Percentiles rank a stretch among this genome's conserved stretches.
These are phyloP conservation scores for Salvelinus alpinus DNA, from an alignment of 2,113 vertebrate species.

Conservation along the genomic window DNA sequence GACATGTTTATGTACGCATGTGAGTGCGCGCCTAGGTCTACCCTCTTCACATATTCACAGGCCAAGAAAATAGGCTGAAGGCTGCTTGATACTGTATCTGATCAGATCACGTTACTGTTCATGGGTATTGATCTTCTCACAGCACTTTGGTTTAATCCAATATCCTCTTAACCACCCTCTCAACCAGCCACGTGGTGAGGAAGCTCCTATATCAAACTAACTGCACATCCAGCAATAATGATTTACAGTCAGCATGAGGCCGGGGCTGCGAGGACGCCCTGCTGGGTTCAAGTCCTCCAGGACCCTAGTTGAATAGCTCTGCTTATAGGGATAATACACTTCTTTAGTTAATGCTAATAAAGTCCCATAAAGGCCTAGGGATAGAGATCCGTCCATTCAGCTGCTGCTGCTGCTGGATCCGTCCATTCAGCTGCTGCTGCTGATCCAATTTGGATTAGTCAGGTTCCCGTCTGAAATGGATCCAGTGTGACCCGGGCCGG, in stretches of 20 bases:
- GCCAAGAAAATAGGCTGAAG: too few relatives aligned
- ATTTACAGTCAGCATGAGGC: slow-evolving; percentile 38
- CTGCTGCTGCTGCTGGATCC: background rate
- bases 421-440: background rate
- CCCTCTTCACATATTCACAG: too few relatives aligned
- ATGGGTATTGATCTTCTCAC: background rate
- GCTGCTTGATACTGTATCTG: too few relatives aligned
- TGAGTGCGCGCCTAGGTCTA: too few relatives aligned
- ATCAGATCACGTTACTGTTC: too few relatives aligned
- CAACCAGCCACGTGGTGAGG: background rate
- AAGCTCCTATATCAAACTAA: slow-evolving; percentile 15
- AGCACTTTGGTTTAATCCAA: background rate
- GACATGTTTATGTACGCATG: too few relatives aligned
- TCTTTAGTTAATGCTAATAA: background rate
- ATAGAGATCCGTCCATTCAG: background rate
- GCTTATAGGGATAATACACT: background rate
- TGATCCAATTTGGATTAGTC: slow-evolving; percentile 54
- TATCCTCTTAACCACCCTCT: background rate
- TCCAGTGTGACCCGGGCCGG: slow-evolving; percentile 19
- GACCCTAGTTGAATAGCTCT: background rate
- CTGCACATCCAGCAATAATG: slow-evolving; percentile 39
- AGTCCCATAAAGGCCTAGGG: background rate
- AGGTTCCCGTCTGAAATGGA: slow-evolving; percentile 54
- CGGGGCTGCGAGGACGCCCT: slow-evolving; percentile 29
- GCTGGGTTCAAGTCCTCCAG: slow-evolving; percentile 28